A percentile compares a stretch with the other conserved stretches of the same genome.
Evolutionary conservation across 2,113 vertebrate genomes (phyloP).

Genomic region (Larimichthys polyactis): DNA sequence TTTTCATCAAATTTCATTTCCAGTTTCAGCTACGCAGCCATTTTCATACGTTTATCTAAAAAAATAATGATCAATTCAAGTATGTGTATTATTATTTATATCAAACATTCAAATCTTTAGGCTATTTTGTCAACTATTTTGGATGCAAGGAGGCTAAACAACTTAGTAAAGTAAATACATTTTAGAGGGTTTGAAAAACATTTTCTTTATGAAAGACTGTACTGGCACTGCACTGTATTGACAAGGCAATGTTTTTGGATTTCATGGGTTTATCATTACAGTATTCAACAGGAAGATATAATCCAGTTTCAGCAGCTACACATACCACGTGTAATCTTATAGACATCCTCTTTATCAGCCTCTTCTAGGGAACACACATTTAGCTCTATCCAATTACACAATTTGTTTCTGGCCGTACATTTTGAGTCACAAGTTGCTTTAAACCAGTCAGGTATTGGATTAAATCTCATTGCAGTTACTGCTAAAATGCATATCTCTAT

Average conservation of each 20-base stretch:
- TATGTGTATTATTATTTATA: background rate
- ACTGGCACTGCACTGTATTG: background rate
- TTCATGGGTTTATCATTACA: background rate
- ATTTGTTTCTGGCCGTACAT: background rate
- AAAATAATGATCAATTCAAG: background rate
- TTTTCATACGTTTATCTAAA: background rate
- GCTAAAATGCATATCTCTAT: background rate
- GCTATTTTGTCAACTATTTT: background rate
- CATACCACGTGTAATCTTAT: slow-evolving; percentile 19
- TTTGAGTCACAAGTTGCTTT: background rate
- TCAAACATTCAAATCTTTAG: background rate
- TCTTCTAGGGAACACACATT: background rate
- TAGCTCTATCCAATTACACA: slow-evolving; percentile 1
- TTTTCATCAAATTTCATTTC: background rate
- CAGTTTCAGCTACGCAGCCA: background rate
- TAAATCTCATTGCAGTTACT: background rate
- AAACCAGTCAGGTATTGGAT: background rate
- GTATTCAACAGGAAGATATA: background rate
- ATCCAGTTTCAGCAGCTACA: slow-evolving; percentile 8
- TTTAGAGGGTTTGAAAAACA: background rate
- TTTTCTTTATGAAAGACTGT: background rate
- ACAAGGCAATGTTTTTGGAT: background rate
- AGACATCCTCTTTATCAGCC: background rate
- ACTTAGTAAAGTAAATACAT: background rate
- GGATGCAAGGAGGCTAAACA: background rate